Evolutionary conservation across 2,797 vertebrate genomes (phyloP).

Genomic region (Cyprinella venusta): DNA sequence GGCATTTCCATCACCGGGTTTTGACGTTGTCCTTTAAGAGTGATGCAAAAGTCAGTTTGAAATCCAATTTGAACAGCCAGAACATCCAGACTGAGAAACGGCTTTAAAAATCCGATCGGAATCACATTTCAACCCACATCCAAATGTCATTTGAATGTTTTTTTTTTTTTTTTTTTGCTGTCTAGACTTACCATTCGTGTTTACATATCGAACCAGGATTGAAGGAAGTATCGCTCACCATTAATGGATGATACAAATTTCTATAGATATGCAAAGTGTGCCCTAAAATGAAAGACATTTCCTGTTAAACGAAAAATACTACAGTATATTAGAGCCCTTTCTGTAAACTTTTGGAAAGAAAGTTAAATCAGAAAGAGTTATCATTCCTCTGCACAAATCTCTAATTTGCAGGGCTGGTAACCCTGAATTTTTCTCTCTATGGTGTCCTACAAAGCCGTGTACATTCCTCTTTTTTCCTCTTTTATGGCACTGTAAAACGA

Average conservation of each 20-base stretch:
- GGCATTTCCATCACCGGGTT: background rate
- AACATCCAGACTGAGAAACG: no score
- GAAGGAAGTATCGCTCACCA: background rate
- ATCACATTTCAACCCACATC: background rate
- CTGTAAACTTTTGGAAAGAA: background rate
- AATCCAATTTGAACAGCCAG: background rate
- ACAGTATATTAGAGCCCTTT: background rate
- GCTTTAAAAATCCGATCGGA: background rate
- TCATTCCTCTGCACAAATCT: background rate
- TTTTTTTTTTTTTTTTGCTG: background rate
- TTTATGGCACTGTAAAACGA: background rate
- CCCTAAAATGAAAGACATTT: background rate
- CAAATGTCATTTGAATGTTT: background rate
- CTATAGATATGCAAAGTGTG: background rate
- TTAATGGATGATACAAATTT: background rate
- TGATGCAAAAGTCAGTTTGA: background rate
- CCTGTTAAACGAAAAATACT: background rate
- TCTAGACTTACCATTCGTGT: background rate
- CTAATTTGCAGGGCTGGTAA: background rate
- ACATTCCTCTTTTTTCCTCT: constrained; percentile 22
- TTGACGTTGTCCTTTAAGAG: no score
- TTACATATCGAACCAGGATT: background rate
- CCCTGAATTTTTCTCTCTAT: constrained; percentile 21
- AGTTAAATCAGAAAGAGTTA: background rate
- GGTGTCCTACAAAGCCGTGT: constrained; percentile 5